A percentile compares a stretch with the other conserved stretches of the same genome.
phyloP scores from a whole-genome alignment of 2,797 vertebrate genomes.

The Picus viridis region DNA sequence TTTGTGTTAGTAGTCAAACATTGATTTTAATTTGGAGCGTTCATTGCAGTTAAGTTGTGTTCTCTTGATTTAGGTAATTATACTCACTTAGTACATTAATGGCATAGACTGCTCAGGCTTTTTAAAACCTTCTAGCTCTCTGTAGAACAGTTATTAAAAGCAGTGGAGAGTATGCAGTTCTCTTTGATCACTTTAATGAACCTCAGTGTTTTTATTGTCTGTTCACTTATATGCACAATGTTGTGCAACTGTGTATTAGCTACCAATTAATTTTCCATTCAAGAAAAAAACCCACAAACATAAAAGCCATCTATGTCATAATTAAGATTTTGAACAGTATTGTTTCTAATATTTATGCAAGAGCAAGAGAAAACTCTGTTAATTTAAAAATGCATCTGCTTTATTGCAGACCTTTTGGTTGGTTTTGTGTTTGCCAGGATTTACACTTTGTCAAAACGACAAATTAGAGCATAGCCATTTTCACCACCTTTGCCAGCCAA shows the following conservation, averaged over 20 bases:
- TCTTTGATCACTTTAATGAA: constrained; percentile 75
- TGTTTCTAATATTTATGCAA: constrained; percentile 50
- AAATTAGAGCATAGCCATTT: background rate
- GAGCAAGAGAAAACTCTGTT: constrained; percentile 20
- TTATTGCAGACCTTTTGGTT: constrained; percentile 22
- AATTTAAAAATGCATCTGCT: constrained; percentile 33
- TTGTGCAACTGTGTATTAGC: constrained; percentile 40
- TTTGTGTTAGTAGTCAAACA: constrained; percentile 60
- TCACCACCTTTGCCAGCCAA: background rate
- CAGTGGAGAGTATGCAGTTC: constrained; percentile 30
- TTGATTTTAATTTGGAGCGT: constrained; percentile 71
- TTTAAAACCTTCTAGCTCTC: constrained; percentile 56
- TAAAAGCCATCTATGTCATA: constrained; percentile 49
- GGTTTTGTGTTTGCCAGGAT: constrained; percentile 1
- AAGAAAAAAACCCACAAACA: constrained; percentile 15
- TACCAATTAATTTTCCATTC: constrained; percentile 69
- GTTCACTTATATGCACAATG: constrained; percentile 57
- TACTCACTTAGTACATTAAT: constrained; percentile 65
- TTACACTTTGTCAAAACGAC: background rate
- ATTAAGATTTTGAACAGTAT: constrained; percentile 54
- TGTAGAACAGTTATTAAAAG: constrained; percentile 67
- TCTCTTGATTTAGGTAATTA: constrained; percentile 71
- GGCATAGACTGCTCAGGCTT: constrained; percentile 40
- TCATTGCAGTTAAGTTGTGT: constrained; percentile 68
- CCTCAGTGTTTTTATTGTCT: constrained; percentile 67